A percentile compares a stretch with the other conserved stretches of the same genome.
These are phyloP conservation scores for Heteronetta atricapilla DNA, from an alignment of 2,113 vertebrate genomes.

Conservation along the genomic window DNA sequence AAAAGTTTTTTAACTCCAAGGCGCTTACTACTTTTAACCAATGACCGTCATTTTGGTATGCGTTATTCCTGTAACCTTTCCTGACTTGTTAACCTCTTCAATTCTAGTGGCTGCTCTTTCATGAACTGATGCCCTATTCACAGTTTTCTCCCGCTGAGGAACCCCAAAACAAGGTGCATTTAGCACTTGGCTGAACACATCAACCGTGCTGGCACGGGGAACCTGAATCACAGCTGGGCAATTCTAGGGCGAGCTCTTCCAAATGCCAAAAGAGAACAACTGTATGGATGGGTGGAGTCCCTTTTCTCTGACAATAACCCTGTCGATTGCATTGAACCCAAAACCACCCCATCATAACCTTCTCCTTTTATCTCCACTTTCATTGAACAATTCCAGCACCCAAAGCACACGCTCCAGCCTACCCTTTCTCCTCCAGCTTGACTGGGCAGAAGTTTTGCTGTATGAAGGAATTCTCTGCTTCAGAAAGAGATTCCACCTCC, in stretches of 20 bases:
- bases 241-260: neutral
- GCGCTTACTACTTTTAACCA: constrained; percentile 23
- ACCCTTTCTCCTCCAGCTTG: neutral
- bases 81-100: neutral
- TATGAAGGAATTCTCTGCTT: neutral
- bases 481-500: neutral
- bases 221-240: neutral
- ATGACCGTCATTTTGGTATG: neutral
- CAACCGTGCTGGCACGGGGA: neutral
- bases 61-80: neutral
- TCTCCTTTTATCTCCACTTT: neutral
- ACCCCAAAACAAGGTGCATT: neutral
- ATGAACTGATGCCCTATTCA: neutral
- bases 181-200: neutral
- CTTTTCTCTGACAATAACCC: neutral
- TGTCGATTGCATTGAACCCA: neutral
- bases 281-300: neutral
- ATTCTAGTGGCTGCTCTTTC: neutral
- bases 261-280: neutral
- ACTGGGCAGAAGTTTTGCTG: neutral
- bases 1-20: constrained; percentile 12
- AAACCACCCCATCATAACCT: neutral
- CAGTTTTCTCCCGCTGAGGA: neutral
- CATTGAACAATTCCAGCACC: constrained; percentile 3
- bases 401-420: neutral